Evolutionary conservation across 2,113 vertebrate genomes (phyloP).

Genomic region (Uropsilus gracilis): DNA sequence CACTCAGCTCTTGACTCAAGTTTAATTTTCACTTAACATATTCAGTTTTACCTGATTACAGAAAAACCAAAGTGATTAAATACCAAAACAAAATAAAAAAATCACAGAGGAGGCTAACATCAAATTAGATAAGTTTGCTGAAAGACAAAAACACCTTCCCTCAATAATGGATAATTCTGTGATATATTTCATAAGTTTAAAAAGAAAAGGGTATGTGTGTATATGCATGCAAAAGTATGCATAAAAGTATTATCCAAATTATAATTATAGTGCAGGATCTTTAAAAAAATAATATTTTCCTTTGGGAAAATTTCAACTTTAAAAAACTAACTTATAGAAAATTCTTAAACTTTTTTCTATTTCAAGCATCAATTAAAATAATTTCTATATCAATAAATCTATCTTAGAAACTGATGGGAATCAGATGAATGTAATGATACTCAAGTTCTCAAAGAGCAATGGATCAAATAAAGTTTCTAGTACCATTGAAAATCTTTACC

Average conservation of each 20-base stretch:
- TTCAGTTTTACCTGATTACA: background rate
- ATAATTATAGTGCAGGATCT: background rate
- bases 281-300: background rate
- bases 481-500: background rate
- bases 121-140: background rate
- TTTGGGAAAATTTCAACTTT: background rate
- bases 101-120: background rate
- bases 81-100: conserved; percentile 19
- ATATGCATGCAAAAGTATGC: background rate
- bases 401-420: background rate
- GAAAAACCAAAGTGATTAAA: conserved; percentile 26
- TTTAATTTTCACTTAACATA: conserved; percentile 36
- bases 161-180: background rate
- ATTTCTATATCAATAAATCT: background rate
- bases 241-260: background rate
- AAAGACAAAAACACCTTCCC: background rate
- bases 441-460: background rate
- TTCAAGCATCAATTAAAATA: conserved; percentile 20
- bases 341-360: conserved; percentile 23
- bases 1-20: background rate
- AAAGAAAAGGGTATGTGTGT: background rate
- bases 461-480: background rate
- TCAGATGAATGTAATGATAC: background rate
- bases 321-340: background rate
- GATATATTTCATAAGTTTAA: background rate